These are phyloP conservation scores for Erebia palarica DNA, from an alignment of 2,888 invertebrate species.

Conservation along the genomic window DNA sequence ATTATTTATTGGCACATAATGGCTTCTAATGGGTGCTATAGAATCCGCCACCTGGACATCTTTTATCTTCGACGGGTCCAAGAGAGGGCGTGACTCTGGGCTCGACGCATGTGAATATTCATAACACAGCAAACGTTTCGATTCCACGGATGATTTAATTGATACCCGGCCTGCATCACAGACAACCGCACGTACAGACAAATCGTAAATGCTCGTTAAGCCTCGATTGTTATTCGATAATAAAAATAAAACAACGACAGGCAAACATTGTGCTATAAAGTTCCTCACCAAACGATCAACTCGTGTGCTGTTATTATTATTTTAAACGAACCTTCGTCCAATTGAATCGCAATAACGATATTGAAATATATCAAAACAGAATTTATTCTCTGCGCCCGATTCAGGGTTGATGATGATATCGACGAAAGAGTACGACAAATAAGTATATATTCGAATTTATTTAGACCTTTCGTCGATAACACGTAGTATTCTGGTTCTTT, in stretches of 20 bases:
- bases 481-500: constrained; percentile 66
- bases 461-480: constrained; percentile 75
- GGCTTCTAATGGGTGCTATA: constrained; percentile 80
- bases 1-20: constrained; percentile 81
- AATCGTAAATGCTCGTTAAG: constrained; percentile 79
- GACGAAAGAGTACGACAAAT: constrained; percentile 64
- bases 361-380: constrained; percentile 40
- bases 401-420: constrained; percentile 69
- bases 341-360: constrained; percentile 32
- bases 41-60: constrained; percentile 76
- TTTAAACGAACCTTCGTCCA: constrained; percentile 42
- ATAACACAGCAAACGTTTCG: constrained; percentile 60
- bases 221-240: constrained; percentile 75
- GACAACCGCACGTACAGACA: constrained; percentile 62
- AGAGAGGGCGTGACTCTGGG: constrained; percentile 53
- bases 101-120: constrained; percentile 70
- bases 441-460: constrained; percentile 75
- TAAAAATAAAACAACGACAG: constrained; percentile 65
- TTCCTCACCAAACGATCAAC: constrained; percentile 32
- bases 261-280: constrained; percentile 51
- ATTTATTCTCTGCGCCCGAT: constrained; percentile 40
- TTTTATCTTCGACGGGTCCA: constrained; percentile 63
- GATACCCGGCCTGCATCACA: constrained; percentile 59
- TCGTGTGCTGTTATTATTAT: constrained; percentile 48
- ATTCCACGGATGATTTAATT: constrained; percentile 70